A percentile compares a stretch with the other conserved stretches of the same genome.
phyloP scores from a whole-genome alignment of 2,888 invertebrate genomes.

The Eurytoma californica region DNA sequence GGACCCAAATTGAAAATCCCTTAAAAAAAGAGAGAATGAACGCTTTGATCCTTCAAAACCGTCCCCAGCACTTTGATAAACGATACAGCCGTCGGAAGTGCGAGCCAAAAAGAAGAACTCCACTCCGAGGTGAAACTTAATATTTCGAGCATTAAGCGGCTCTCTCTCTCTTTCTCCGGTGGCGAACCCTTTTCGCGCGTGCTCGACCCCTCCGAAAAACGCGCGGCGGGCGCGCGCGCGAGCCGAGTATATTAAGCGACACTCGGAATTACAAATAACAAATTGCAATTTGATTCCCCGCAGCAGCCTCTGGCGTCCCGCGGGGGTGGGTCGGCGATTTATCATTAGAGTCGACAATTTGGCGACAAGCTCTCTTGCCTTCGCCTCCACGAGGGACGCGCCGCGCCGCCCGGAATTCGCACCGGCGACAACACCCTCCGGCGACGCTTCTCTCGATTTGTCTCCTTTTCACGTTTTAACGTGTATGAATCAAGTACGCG shows the following conservation, averaged over 20 bases:
- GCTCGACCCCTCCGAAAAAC: constrained; percentile 44
- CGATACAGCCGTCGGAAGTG: constrained; percentile 21
- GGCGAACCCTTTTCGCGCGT: constrained; percentile 50
- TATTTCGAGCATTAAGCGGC: constrained; percentile 53
- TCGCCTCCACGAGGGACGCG: constrained; percentile 23
- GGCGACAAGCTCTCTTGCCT: constrained; percentile 65
- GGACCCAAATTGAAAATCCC: constrained; percentile 4
- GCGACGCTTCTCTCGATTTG: constrained; percentile 23
- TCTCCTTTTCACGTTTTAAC: constrained; percentile 38
- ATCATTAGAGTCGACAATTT: constrained; percentile 75
- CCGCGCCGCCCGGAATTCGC: constrained; percentile 29
- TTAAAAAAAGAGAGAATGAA: not conserved
- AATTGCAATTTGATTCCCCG: constrained; percentile 76
- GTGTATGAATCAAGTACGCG: constrained; percentile 3
- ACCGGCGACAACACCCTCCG: constrained; percentile 44
- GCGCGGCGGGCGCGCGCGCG: not conserved
- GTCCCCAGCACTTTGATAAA: constrained; percentile 38
- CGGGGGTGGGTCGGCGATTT: constrained; percentile 71
- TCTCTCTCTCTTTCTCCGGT: not conserved
- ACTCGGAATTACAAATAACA: constrained; percentile 76
- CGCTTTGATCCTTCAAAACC: constrained; percentile 11
- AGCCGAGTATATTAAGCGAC: constrained; percentile 72
- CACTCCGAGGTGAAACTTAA: constrained; percentile 52
- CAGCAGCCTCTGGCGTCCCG: constrained; percentile 57
- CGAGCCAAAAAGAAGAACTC: constrained; percentile 20